A percentile compares a stretch with the other conserved stretches of the same genome.
phyloP scores from a whole-genome alignment of 2,113 vertebrate genomes.

The Tragelaphus strepsiceros region DNA sequence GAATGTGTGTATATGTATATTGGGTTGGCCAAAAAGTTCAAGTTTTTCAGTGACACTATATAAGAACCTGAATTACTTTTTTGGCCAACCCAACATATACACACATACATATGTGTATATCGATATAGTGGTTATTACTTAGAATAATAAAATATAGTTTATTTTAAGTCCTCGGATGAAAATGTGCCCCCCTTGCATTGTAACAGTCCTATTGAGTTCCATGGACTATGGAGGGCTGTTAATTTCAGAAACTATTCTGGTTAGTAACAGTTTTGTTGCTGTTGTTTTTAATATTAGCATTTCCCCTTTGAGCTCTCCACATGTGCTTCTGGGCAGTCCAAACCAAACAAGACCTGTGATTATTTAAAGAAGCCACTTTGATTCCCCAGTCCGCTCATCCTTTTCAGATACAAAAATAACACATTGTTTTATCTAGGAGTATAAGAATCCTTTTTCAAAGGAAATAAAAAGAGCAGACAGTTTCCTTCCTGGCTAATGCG shows the following conservation, averaged over 20 bases:
- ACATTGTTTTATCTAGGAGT: conserved; percentile 82
- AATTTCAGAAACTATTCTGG: conserved; percentile 19
- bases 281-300: background rate
- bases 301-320: conserved; percentile 20
- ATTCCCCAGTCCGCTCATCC: conserved; percentile 73
- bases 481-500: conserved; percentile 91
- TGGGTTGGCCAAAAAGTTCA: background rate
- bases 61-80: background rate
- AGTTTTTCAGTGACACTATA: background rate
- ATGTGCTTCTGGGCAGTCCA: conserved; percentile 55
- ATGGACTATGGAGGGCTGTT: background rate
- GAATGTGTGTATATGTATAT: background rate
- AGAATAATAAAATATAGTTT: background rate
- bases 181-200: background rate
- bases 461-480: conserved; percentile 93
- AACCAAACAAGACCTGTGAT: conserved; percentile 75
- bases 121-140: background rate
- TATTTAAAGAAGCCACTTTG: conserved; percentile 74
- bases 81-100: background rate
- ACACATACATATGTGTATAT: background rate
- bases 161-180: background rate
- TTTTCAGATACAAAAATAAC: conserved; percentile 82
- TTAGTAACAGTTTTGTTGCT: background rate
- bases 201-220: background rate
- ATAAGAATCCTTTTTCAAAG: conserved; percentile 83